Evolutionary conservation across 1,140 invertebrate species (phyloP), one percentile per base, ranked within the genome.

Genomic region (Sitobion miscanthi): DNA sequence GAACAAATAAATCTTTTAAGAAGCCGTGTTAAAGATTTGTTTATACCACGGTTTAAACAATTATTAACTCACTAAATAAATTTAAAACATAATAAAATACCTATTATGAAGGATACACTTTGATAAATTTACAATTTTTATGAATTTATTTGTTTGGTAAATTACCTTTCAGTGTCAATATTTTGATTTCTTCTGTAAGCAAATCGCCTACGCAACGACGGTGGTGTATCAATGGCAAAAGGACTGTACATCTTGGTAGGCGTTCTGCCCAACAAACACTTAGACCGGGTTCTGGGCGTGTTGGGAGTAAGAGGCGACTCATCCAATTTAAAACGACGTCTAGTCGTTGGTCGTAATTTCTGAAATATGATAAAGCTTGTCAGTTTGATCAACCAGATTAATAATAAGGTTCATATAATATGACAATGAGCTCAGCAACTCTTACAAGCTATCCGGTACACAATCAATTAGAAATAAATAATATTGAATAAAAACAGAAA

Each of bases 191-290:
- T 93, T 20, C 91, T 49, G 9, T 93, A 86, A 54, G 91, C 91
- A 57, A 86, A 93, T 93, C 93, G 62, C 20, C 93, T 69, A 23
- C 69, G 87, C 47, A 83, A 57, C 1, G 93, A 90, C 5, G 93
- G 89, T 38, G 96, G 96, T 45, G 96, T 96, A 94, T 96, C 96
- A 62, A 97, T 96, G 8, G 96, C 95, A 94, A 97, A 97, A 6
- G 96, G 96, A 94, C 96, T 96, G 94, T 97, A 97, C 11, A 97
- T 94, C 94, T 96, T 96, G 0, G 96, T 96, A 0, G 96, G 96
- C 1, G 96, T 97, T 45, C 96, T 95, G 7, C 96, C 96, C 21
- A 97, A 94, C 49, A 96, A 94, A 90, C 95, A 95, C 17, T 96
- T 95, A 1, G 96, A 96, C 88, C 95, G 95, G 21, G 96, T 95